Evolutionary conservation across 2,797 vertebrate species (phyloP).

Genomic region (Sarcophilus harrisii): DNA sequence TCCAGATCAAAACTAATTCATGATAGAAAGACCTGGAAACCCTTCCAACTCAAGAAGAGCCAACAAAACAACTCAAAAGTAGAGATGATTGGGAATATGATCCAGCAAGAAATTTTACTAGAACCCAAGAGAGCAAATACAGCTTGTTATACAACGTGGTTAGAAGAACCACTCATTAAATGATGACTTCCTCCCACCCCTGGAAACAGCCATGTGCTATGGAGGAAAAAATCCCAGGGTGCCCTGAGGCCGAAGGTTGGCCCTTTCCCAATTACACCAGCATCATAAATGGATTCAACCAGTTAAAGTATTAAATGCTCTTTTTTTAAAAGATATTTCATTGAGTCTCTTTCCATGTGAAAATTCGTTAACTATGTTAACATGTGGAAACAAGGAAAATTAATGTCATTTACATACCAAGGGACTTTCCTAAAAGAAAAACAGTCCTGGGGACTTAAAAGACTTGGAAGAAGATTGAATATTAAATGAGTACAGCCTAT

Average conservation of each 20-base stretch:
- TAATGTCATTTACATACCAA: conserved; percentile 37
- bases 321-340: neutral
- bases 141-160: neutral
- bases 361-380: conserved; percentile 61
- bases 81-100: neutral
- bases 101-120: neutral
- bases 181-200: neutral
- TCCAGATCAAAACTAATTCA: conserved; percentile 49
- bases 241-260: neutral
- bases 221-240: neutral
- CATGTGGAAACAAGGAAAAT: conserved; percentile 58
- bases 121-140: neutral
- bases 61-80: neutral
- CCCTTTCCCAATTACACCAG: neutral
- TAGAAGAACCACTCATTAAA: neutral
- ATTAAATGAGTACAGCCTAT: neutral
- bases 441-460: neutral
- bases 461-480: conserved; percentile 32
- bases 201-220: neutral
- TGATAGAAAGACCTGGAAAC: neutral
- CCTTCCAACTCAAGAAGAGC: neutral
- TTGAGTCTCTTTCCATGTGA: conserved; percentile 16
- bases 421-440: conserved; percentile 52
- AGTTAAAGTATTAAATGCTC: neutral
- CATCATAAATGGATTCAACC: neutral